Evolutionary conservation across 2,113 vertebrate species (phyloP).

Genomic region (Donacobius atricapilla): DNA sequence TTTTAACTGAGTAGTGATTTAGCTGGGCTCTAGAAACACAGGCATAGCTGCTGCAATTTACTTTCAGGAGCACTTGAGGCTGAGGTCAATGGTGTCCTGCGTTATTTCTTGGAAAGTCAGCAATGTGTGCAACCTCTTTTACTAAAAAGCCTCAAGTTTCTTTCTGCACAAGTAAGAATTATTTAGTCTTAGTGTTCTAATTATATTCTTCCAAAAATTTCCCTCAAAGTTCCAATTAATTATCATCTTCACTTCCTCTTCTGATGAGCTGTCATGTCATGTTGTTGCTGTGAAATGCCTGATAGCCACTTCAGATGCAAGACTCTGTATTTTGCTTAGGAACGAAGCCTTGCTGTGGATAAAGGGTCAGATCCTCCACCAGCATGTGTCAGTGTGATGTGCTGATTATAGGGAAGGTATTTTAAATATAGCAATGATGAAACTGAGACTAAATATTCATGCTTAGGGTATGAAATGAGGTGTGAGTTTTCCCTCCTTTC

Average conservation of each 20-base stretch:
- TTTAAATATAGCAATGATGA: background rate
- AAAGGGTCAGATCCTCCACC: background rate
- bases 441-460: background rate
- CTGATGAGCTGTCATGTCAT: background rate
- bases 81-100: background rate
- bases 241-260: background rate
- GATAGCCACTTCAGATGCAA: background rate
- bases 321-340: background rate
- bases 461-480: background rate
- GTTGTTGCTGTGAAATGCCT: background rate
- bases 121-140: background rate
- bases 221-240: constrained; percentile 1
- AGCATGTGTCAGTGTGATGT: background rate
- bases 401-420: background rate
- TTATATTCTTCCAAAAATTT: background rate
- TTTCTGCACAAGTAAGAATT: background rate
- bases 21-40: background rate
- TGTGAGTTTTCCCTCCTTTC: background rate
- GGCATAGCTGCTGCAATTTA: background rate
- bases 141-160: background rate
- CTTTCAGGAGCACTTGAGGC: background rate
- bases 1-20: background rate
- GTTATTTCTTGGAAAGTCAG: background rate
- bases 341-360: background rate
- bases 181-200: background rate